Percentiles rank a stretch among this genome's conserved stretches.
Conservation (phyloP, 2,888 invertebrate genomes). For the Leptopilina drosophilae region DNA sequence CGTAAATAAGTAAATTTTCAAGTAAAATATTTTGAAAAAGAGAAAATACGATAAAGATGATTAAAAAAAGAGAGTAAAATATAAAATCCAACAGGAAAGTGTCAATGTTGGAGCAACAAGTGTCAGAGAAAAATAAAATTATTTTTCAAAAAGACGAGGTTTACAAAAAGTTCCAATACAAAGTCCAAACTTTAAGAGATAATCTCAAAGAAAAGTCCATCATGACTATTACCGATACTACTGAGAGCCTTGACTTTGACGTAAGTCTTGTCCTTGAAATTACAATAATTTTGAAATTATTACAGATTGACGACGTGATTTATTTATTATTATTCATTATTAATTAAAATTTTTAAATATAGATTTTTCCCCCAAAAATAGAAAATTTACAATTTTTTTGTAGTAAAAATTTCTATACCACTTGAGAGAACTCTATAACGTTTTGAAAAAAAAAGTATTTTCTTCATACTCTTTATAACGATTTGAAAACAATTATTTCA, state of each 20-base stretch:
- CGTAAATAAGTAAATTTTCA: not conserved
- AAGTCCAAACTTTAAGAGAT: conserved; percentile 63
- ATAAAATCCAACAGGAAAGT: conserved; percentile 59
- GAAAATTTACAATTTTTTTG: too few relatives aligned
- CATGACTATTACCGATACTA: conserved; percentile 48
- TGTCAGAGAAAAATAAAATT: conserved; percentile 62
- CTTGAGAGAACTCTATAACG: too few relatives aligned
- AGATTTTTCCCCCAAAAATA: too few relatives aligned
- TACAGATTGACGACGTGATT: not conserved
- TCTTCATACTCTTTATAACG: too few relatives aligned
- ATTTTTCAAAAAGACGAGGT: conserved; percentile 63
- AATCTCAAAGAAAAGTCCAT: conserved; percentile 58
- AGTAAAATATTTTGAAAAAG: not conserved
- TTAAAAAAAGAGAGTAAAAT: conserved; percentile 5
- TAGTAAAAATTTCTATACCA: too few relatives aligned
- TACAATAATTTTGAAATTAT: conserved; percentile 6
- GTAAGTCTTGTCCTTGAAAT: conserved; percentile 60
- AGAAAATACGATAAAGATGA: not conserved
- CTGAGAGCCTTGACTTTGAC: conserved; percentile 54
- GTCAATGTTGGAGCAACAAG: conserved; percentile 61
- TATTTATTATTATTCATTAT: not conserved
- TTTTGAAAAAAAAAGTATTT: too few relatives aligned
- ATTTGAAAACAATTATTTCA: too few relatives aligned
- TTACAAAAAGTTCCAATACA: conserved; percentile 60
- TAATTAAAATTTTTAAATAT: too few relatives aligned